Percentiles rank a stretch among this genome's conserved stretches.
These are phyloP conservation scores for Amiota communis DNA, from an alignment of 2,888 invertebrate species.

Conservation along the genomic window DNA sequence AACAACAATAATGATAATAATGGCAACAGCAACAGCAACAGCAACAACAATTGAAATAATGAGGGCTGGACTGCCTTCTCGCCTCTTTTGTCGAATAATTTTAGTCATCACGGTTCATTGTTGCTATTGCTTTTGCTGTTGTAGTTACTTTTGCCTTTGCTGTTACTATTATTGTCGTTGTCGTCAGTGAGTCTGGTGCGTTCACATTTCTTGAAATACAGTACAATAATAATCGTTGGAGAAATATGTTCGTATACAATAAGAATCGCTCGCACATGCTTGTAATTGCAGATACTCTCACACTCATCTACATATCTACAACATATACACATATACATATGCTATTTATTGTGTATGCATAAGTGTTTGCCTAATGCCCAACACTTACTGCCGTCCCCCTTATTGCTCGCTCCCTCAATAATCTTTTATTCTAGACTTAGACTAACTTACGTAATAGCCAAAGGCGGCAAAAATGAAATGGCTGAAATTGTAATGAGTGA, in stretches of 20 bases:
- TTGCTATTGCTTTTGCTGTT: too few relatives aligned
- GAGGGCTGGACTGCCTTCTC: too few relatives aligned
- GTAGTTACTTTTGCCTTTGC: too few relatives aligned
- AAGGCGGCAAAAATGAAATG: conserved; percentile 64
- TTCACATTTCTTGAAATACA: background rate
- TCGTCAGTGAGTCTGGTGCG: conserved; percentile 9
- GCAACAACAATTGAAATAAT: too few relatives aligned
- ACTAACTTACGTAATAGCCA: conserved; percentile 55
- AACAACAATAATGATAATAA: conserved; percentile 27
- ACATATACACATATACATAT: too few relatives aligned
- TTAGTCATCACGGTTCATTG: too few relatives aligned
- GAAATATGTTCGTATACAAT: background rate
- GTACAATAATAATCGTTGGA: background rate
- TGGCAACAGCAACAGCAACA: conserved; percentile 16
- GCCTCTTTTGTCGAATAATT: too few relatives aligned
- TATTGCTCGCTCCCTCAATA: too few relatives aligned
- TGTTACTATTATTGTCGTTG: too few relatives aligned
- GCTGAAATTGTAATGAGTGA: conserved; percentile 65
- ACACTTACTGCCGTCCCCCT: too few relatives aligned
- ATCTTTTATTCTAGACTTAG: too few relatives aligned
- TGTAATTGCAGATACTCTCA: conserved; percentile 6
- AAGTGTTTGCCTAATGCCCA: background rate
- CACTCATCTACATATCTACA: background rate
- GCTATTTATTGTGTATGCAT: background rate
- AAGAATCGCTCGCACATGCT: conserved; percentile 20